These are phyloP conservation scores for Scomber japonicus DNA, from an alignment of 2,113 vertebrate genomes.

Conservation along the genomic window DNA sequence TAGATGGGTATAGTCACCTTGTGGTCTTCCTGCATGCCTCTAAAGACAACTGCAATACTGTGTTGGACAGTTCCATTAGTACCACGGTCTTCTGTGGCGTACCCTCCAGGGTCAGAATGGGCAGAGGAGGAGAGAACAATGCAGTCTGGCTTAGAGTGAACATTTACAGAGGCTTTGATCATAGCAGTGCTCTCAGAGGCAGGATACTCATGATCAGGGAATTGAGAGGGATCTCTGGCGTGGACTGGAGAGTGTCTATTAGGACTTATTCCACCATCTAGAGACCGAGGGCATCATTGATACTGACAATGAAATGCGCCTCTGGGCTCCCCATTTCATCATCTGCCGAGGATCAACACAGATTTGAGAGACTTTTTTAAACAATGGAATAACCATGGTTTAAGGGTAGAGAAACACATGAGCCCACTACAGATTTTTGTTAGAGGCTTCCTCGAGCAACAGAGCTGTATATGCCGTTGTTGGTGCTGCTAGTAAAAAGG, in stretches of 20 bases:
- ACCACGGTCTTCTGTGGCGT: not conserved
- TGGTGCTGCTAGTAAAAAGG: no score
- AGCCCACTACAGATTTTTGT: not conserved
- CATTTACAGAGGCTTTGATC: not conserved
- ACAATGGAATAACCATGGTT: not conserved
- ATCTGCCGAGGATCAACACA: not conserved
- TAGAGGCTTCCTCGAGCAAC: not conserved
- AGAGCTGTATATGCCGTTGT: not conserved
- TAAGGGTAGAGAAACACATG: not conserved
- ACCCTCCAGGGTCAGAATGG: not conserved
- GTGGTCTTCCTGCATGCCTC: no score
- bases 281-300: not conserved
- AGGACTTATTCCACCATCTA: not conserved
- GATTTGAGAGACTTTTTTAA: not conserved
- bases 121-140: not conserved
- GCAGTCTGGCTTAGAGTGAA: not conserved
- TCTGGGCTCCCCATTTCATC: constrained; percentile 1
- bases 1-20: not conserved
- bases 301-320: not conserved
- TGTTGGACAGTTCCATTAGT: not conserved
- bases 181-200: not conserved
- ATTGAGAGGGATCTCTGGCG: constrained; percentile 2
- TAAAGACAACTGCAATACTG: not conserved
- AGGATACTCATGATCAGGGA: not conserved
- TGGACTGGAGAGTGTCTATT: not conserved